phyloP scores from a whole-genome alignment of 2,113 vertebrate genomes.

The Carlito syrichta region DNA sequence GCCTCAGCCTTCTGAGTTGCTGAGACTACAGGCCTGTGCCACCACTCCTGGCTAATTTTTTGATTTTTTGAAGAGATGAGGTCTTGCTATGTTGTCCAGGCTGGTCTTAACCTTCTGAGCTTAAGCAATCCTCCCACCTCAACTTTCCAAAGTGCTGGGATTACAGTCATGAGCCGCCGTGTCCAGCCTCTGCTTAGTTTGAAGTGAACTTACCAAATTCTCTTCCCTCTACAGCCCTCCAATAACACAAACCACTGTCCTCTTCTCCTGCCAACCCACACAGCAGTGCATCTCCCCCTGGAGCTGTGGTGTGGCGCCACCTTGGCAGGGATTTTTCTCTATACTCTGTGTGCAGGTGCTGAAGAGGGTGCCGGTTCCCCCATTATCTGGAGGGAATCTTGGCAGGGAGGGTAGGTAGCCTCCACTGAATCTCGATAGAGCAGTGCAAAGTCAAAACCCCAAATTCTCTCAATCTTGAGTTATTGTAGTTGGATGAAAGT shows the following conservation, averaged over 20 bases:
- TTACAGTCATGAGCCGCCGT: no score
- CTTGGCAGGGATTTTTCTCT: background rate
- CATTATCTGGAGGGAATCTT: background rate
- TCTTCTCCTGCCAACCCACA: background rate
- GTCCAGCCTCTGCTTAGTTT: no score
- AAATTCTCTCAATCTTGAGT: background rate
- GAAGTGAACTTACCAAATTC: background rate
- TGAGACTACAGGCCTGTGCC: no score
- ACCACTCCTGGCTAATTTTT: no score
- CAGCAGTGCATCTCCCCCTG: background rate
- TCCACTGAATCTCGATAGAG: background rate
- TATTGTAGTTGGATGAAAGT: background rate
- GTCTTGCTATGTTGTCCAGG: no score
- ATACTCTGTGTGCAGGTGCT: background rate
- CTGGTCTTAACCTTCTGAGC: no score
- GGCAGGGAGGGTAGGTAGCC: background rate
- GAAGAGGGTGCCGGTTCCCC: background rate
- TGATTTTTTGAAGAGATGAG: no score
- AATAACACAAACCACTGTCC: background rate
- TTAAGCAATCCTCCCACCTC: no score
- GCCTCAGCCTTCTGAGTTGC: no score
- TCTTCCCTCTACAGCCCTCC: background rate
- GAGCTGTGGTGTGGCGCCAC: accelerated
- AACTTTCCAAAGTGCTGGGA: no score
- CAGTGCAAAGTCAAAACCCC: background rate